Base-by-base conservation (phyloP, 2,797 vertebrate genomes). In the Danio tinwini region DNA sequence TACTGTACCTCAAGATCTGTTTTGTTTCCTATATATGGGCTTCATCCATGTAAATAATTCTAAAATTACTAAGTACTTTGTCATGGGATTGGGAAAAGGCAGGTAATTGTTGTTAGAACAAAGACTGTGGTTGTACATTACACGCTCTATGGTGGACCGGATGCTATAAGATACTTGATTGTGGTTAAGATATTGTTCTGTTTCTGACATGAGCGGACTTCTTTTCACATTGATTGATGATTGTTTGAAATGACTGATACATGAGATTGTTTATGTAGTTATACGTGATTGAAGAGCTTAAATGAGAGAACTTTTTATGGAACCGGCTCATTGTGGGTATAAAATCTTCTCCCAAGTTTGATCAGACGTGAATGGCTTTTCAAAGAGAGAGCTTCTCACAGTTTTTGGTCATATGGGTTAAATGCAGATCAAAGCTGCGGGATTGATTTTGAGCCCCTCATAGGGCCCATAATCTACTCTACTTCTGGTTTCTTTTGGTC, bases 341-440 rank as follows among this genome's bases (percentile, higher is more conserved):
- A 45, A 45, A 55, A 37, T 13, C 7, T 50, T 62, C 58, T 67
- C 19, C 39, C 52, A 49, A 68, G 56, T 62, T 42, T 58, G 21
- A 58, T 72, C 5, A 17, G 7, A 47, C 47, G 8, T 71, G 55
- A 59, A 21, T 14, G 42, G 42, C 42, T 56, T 52, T 53, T 21
- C 9, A 7, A 21, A 12, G 17, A 42, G 12, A 50, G 47, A 68
- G 49, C 56, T 45, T 55, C 59, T 50, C 19, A 47, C 40, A 52
- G 68, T 17, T 53, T 47, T 29, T 52, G 73, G 55, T 59, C 39
- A 10, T 74, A 69, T 61, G 79, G 58, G 70, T 81, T 74, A 84
- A 81, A 58, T n/a, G 45, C 67, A 65, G 58, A 77, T 76, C 74
- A 77, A 52, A 53, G 63, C 42, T 59, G 37, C 19, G 47, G 17